These are phyloP conservation scores for Acleris literana DNA, from an alignment of 2,888 invertebrate genomes.

Conservation along the genomic window DNA sequence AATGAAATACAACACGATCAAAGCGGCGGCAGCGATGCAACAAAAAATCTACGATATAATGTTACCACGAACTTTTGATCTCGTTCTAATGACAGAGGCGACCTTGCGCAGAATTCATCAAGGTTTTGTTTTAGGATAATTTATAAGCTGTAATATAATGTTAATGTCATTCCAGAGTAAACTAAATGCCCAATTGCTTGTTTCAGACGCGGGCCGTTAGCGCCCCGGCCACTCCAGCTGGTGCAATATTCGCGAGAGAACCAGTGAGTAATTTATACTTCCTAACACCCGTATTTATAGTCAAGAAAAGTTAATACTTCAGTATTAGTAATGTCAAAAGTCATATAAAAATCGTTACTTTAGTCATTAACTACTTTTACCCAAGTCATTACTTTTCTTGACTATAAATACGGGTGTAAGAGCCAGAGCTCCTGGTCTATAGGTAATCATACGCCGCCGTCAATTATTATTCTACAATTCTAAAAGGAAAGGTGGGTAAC, in stretches of 20 bases:
- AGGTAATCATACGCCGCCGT: too few relatives aligned
- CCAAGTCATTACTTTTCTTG: too few relatives aligned
- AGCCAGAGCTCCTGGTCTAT: too few relatives aligned
- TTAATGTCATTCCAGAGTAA: not conserved
- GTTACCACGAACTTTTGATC: constrained; percentile 65
- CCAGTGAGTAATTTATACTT: constrained; percentile 54
- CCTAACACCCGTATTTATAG: not conserved
- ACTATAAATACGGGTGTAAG: too few relatives aligned
- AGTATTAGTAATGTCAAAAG: too few relatives aligned
- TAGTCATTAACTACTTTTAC: too few relatives aligned
- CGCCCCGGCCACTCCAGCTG: constrained; percentile 76
- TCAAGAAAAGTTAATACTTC: too few relatives aligned
- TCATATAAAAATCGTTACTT: too few relatives aligned
- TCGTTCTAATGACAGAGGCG: constrained; percentile 61
- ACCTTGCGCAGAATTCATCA: constrained; percentile 50
- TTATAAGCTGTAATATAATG: not conserved
- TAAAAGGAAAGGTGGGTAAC: too few relatives aligned
- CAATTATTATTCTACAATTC: too few relatives aligned
- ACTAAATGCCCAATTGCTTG: constrained; percentile 48
- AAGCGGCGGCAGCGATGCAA: constrained; percentile 42
- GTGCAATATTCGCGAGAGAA: constrained; percentile 63
- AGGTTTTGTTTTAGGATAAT: constrained; percentile 48
- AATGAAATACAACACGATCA: constrained; percentile 53
- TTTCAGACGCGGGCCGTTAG: constrained; percentile 79
- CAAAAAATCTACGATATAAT: constrained; percentile 60